These are phyloP conservation scores for Drymonia ruficornis DNA, from an alignment of 2,888 invertebrate species.

Conservation along the genomic window DNA sequence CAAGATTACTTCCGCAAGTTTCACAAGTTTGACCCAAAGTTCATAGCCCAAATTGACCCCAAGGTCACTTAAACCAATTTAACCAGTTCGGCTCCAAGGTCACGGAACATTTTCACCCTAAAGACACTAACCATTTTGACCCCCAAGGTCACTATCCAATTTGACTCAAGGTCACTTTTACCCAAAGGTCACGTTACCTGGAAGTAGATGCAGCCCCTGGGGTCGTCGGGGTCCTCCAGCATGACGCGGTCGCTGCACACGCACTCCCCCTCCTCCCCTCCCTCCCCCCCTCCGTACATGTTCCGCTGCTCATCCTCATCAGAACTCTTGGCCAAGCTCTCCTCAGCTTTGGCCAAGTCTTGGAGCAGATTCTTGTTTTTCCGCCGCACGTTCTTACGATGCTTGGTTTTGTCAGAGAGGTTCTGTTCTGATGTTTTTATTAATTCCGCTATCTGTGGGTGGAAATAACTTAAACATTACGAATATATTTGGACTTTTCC, in stretches of 20 bases:
- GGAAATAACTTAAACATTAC: not conserved
- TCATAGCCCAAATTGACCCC: too few relatives aligned
- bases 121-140: too few relatives aligned
- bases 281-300: slow-evolving; percentile 43
- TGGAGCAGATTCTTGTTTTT: slow-evolving; percentile 65
- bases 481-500: too few relatives aligned
- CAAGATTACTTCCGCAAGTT: too few relatives aligned
- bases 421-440: slow-evolving; percentile 26
- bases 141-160: too few relatives aligned
- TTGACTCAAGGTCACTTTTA: too few relatives aligned
- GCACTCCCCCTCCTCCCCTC: slow-evolving; percentile 48
- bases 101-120: too few relatives aligned
- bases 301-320: slow-evolving; percentile 40
- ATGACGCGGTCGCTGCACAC: slow-evolving; percentile 54
- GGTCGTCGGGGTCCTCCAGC: slow-evolving; percentile 76
- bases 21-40: too few relatives aligned
- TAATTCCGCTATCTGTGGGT: slow-evolving; percentile 30
- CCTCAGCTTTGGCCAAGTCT: slow-evolving; percentile 55
- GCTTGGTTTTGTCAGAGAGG: slow-evolving; percentile 22
- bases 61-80: too few relatives aligned
- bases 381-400: slow-evolving; percentile 38
- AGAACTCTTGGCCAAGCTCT: slow-evolving; percentile 50
- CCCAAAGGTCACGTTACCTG: slow-evolving; percentile 62
- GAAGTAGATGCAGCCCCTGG: slow-evolving; percentile 86
- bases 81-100: too few relatives aligned